These are phyloP conservation scores for Popillia japonica DNA, from an alignment of 1,140 invertebrate species.

Conservation along the genomic window DNA sequence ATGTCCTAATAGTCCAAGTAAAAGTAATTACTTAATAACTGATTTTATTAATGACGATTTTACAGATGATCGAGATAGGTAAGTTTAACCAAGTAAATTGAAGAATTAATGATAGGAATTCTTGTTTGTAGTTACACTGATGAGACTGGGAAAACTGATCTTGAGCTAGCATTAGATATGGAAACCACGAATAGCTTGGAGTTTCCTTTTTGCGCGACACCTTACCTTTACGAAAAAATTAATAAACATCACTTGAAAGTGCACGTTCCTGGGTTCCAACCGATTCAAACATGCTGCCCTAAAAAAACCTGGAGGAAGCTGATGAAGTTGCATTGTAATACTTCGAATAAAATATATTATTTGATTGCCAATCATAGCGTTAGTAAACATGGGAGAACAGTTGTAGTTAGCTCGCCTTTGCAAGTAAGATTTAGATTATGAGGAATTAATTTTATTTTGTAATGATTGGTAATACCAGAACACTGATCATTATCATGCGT, in stretches of 20 bases:
- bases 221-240: slow-evolving; percentile 66
- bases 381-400: slow-evolving; percentile 52
- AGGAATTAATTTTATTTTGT: too few relatives aligned
- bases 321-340: slow-evolving; percentile 71
- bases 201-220: slow-evolving; percentile 64
- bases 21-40: slow-evolving; percentile 46
- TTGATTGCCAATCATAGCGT: slow-evolving; percentile 54
- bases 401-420: slow-evolving; percentile 74
- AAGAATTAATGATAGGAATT: background rate
- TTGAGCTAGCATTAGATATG: slow-evolving; percentile 54
- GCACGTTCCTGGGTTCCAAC: slow-evolving; percentile 71
- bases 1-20: slow-evolving; percentile 68
- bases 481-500: too few relatives aligned
- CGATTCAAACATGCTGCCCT: slow-evolving; percentile 75
- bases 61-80: slow-evolving; percentile 64
- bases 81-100: slow-evolving; percentile 40
- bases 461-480: too few relatives aligned
- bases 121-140: slow-evolving; percentile 43
- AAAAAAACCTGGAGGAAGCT: slow-evolving; percentile 74
- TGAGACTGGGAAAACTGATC: slow-evolving; percentile 45
- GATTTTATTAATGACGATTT: slow-evolving; percentile 54
- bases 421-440: slow-evolving; percentile 71
- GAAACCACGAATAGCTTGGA: slow-evolving; percentile 56
- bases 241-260: slow-evolving; percentile 71
- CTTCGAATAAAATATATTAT: too few relatives aligned